Conservation (phyloP, 2,797 vertebrate species). For the Smutsia temminckii region DNA sequence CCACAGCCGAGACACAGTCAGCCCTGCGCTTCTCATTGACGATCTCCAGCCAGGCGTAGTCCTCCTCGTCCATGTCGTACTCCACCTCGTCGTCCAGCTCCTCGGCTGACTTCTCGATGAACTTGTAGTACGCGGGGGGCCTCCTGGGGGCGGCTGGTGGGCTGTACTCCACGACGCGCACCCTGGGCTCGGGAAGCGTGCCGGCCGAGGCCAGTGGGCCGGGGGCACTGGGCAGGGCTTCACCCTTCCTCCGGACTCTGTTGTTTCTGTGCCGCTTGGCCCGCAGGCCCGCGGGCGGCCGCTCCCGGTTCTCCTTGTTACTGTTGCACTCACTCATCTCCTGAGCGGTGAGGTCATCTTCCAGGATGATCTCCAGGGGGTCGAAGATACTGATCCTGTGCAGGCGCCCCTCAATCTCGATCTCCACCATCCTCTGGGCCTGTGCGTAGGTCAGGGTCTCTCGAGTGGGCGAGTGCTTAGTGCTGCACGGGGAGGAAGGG, state of each 20-base stretch:
- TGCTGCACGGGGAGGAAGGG: conserved; percentile 92
- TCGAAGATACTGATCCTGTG: conserved; percentile 97
- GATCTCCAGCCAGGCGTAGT: conserved; percentile 97
- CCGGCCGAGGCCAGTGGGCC: conserved; percentile 84
- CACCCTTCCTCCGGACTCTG: conserved; percentile 92
- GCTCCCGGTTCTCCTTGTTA: conserved; percentile 98
- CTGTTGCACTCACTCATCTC: conserved; percentile 97
- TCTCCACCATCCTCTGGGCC: conserved; percentile 98
- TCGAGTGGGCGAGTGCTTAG: conserved; percentile 95
- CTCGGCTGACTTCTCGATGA: conserved; percentile 93
- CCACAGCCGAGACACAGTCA: conserved; percentile 94
- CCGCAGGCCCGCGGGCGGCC: conserved; percentile 90
- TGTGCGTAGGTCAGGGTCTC: conserved; percentile 98
- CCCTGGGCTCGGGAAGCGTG: conserved; percentile 93
- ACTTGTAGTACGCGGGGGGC: conserved; percentile 91
- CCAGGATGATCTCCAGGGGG: conserved; percentile 92
- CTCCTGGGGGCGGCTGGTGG: conserved; percentile 93
- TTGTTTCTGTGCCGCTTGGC: conserved; percentile 93
- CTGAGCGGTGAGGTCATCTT: conserved; percentile 94
- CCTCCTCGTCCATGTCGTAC: conserved; percentile 99
- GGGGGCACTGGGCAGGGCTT: conserved; percentile 83
- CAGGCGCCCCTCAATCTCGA: conserved; percentile 95
- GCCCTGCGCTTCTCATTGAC: conserved; percentile 93
- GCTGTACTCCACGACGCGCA: conserved; percentile 95
- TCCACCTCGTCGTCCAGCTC: conserved; percentile 97